Conservation (phyloP, 2,797 vertebrate species). For the Masticophis lateralis region DNA sequence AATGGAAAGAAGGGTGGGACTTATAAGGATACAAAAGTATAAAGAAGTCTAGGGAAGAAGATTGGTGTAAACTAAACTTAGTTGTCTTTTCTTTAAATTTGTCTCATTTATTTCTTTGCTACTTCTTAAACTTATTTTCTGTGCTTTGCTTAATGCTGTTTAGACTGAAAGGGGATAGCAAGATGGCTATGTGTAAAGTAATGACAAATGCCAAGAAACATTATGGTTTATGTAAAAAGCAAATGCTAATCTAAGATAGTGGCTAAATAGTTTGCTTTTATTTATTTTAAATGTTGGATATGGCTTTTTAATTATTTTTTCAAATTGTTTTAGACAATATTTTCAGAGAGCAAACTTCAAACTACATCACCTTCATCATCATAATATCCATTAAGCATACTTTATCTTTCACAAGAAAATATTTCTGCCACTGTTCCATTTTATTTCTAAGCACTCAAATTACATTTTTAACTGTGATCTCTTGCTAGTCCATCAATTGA, state of each 20-base stretch:
- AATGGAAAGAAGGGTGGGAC: background rate
- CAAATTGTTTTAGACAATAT: background rate
- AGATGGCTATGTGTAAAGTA: background rate
- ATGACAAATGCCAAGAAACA: background rate
- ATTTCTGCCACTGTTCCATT: background rate
- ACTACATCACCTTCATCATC: background rate
- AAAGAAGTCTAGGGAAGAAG: background rate
- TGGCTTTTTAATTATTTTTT: background rate
- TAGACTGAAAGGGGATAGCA: background rate
- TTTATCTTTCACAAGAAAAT: background rate
- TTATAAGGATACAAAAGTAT: background rate
- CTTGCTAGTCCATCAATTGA: background rate
- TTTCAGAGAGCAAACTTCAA: background rate
- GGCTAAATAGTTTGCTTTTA: background rate
- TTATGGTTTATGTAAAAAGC: background rate
- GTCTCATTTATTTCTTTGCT: background rate
- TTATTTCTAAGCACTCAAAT: background rate
- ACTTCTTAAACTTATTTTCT: background rate
- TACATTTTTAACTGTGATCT: background rate
- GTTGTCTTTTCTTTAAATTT: background rate
- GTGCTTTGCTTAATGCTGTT: background rate
- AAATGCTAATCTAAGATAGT: no score
- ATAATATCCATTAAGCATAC: background rate
- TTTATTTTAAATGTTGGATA: background rate
- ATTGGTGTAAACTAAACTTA: background rate